These are phyloP conservation scores for Archocentrus centrarchus DNA, from an alignment of 2,113 vertebrate species.

Conservation along the genomic window DNA sequence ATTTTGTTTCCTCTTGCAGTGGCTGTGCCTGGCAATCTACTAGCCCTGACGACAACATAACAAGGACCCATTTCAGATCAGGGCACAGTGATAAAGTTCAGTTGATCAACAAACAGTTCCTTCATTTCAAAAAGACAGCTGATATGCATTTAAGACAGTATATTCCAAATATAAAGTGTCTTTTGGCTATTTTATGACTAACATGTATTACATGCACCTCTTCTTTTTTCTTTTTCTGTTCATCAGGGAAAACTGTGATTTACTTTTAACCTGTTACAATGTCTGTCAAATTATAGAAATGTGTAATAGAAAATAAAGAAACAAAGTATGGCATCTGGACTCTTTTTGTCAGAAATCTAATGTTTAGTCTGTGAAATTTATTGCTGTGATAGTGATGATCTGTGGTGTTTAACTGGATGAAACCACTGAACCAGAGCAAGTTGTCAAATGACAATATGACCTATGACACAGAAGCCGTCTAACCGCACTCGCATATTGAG, in stretches of 20 bases:
- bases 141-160: not conserved
- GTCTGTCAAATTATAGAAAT: not conserved
- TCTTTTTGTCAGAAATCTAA: not conserved
- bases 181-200: not conserved
- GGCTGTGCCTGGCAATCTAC: slow-evolving; percentile 75
- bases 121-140: not conserved
- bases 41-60: slow-evolving; percentile 32
- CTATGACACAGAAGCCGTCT: slow-evolving; percentile 4
- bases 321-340: not conserved
- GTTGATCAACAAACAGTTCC: not conserved
- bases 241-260: not conserved
- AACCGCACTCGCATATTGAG: not conserved
- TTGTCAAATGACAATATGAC: too few species aligned
- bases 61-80: not conserved
- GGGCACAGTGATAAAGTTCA: not conserved
- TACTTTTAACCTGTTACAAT: not conserved
- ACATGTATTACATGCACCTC: not conserved
- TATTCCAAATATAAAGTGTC: not conserved
- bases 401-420: not conserved
- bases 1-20: slow-evolving; percentile 56
- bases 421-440: slow-evolving; percentile 10
- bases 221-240: not conserved
- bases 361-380: not conserved
- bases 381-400: not conserved
- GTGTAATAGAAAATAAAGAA: not conserved